phyloP scores from a whole-genome alignment of 2,888 invertebrate genomes.

The Platynereis dumerilii region DNA sequence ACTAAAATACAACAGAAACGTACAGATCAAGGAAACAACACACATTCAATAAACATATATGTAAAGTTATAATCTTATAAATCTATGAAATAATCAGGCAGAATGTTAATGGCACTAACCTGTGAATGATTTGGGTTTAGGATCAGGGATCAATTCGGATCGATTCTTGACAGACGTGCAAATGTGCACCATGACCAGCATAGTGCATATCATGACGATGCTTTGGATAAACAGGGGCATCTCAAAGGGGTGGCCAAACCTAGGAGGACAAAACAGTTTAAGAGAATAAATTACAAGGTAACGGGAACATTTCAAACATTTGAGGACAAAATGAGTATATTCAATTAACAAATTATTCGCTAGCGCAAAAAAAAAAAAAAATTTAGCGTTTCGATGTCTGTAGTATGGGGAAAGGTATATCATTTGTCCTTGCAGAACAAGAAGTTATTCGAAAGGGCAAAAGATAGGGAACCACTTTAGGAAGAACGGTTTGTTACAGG shows the following conservation, averaged over 20 bases:
- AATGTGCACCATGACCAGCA: conserved; percentile 93
- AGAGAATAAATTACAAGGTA: too few relatives aligned
- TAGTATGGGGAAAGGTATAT: too few relatives aligned
- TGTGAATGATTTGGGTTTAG: conserved; percentile 49
- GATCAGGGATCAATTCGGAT: conserved; percentile 48
- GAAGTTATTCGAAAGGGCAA: too few relatives aligned
- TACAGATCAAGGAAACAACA: too few relatives aligned
- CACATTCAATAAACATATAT: too few relatives aligned
- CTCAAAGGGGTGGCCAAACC: conserved; percentile 99
- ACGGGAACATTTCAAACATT: too few relatives aligned
- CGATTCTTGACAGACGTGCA: conserved; percentile 79
- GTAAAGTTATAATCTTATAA: too few relatives aligned
- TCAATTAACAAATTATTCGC: background rate
- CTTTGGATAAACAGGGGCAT: conserved; percentile 93
- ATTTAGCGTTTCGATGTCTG: background rate
- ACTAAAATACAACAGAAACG: too few relatives aligned
- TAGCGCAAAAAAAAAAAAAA: background rate
- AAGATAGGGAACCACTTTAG: too few relatives aligned
- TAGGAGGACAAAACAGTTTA: conserved; percentile 62
- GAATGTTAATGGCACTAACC: conserved; percentile 44
- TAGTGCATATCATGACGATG: conserved; percentile 94
- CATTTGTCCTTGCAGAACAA: too few relatives aligned
- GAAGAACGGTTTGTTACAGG: too few relatives aligned
- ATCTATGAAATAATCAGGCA: too few relatives aligned
- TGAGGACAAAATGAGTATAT: background rate